Conservation (phyloP, 2,797 vertebrate species). For the Malacoctenus gilli region DNA sequence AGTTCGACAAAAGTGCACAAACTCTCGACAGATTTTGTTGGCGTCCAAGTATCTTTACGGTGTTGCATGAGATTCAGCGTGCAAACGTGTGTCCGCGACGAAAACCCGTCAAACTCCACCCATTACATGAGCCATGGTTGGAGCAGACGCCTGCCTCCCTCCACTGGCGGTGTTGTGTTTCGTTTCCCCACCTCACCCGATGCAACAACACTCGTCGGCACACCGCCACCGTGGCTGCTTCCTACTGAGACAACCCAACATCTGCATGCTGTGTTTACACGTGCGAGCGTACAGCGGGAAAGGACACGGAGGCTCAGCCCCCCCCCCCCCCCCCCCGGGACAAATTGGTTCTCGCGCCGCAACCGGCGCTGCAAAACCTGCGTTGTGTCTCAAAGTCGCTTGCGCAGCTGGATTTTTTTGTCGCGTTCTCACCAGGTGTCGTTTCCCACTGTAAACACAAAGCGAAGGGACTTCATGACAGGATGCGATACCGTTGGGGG, state of each 20-base stretch:
- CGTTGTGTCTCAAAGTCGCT: slow-evolving; percentile 7
- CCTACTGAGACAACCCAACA: slow-evolving; percentile 32
- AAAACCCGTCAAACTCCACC: slow-evolving; percentile 51
- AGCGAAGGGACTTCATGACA: slow-evolving; percentile 35
- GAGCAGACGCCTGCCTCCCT: slow-evolving; percentile 49
- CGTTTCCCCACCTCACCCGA: slow-evolving; percentile 53
- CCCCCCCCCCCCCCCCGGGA: too few species aligned
- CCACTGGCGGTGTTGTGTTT: slow-evolving; percentile 69
- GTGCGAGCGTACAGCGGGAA: slow-evolving; percentile 54
- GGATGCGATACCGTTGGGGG: slow-evolving; percentile 20
- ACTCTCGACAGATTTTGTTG: background rate
- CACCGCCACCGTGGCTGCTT: slow-evolving; percentile 48
- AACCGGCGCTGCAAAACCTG: background rate
- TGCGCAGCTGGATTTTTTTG: slow-evolving; percentile 21
- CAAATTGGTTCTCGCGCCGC: background rate
- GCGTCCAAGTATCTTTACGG: too few species aligned
- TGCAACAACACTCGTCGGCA: slow-evolving; percentile 58
- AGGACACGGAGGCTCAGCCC: slow-evolving; percentile 55
- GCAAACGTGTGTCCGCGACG: background rate
- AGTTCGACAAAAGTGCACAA: slow-evolving; percentile 39
- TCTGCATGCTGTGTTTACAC: slow-evolving; percentile 63
- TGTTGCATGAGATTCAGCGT: background rate
- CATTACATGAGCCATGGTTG: slow-evolving; percentile 60
- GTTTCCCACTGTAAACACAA: slow-evolving; percentile 63
- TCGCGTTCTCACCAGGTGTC: slow-evolving; percentile 35